Evolutionary conservation across 2,888 invertebrate species (phyloP), one percentile per base, ranked within the genome.

Genomic region (Drosophila anceps): DNA sequence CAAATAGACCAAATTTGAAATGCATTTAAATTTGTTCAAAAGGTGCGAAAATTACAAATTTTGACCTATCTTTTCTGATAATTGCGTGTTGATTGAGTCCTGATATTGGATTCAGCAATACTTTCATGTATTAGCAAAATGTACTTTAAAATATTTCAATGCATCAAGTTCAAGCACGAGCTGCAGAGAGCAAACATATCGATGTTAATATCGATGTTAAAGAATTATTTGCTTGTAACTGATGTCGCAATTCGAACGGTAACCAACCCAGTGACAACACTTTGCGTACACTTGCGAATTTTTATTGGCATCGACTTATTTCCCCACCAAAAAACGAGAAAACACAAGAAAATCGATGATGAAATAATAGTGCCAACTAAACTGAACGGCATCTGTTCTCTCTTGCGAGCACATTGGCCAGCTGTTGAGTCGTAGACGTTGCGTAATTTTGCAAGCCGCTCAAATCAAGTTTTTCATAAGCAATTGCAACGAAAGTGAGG

Each of bases 401-500:
- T 82, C 67, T 61, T 29, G 70, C 31, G 63, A 41, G 24, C 55
- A 55, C 37, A 29, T 20, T 71, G 87, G 72, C 73, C 73, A 73
- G 66, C 69, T 63, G 69, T 62, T 61, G 31, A 50, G 39, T 39
- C 24, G 27, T 29, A 31, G 39, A 43, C 44, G 48, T 84, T 84
- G 79, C 86, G 78, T 85, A 81, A 88, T 70, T 50, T 13, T 61
- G 44, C 59, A 50, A 63, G 69, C 69, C 59, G 62, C 85, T 83
- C 83, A 82, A 84, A 86, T 84, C 84, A 84, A 89, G 89, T 84
- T 84, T 82, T 77, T 50, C 48, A 18, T 64, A 37, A 54, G 41
- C 69, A 27, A 59, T 69, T 44, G 37, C 66, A 74, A 71, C 74
- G 74, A 81, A 88, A 86, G 69, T 76, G 65, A 73, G 69, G 69